Percentiles rank a stretch among this genome's conserved stretches.
These are phyloP conservation scores for Pyralis farinalis DNA, from an alignment of 2,888 invertebrate species.

Conservation along the genomic window DNA sequence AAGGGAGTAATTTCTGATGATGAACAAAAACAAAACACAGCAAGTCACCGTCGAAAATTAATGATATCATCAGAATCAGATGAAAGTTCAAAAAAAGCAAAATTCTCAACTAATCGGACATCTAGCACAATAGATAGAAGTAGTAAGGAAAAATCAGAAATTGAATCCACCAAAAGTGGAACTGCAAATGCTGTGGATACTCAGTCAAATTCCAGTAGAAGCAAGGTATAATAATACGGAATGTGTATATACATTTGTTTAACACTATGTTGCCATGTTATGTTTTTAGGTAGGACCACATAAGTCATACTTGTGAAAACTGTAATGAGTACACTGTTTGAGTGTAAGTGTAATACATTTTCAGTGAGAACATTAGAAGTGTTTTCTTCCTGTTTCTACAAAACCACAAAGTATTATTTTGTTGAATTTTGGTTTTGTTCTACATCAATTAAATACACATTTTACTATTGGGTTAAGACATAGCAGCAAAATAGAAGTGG, in stretches of 20 bases:
- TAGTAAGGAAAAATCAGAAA: conserved; percentile 16
- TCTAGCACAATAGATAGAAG: conserved; percentile 4
- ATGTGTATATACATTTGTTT: too few species aligned
- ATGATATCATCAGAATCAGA: conserved; percentile 32
- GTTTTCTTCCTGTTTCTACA: too few species aligned
- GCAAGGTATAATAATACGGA: conserved; percentile 40
- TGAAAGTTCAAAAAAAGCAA: conserved; percentile 12
- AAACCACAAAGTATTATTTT: too few species aligned
- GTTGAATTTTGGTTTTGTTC: too few species aligned
- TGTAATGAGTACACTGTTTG: too few species aligned
- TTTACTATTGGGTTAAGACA: too few species aligned
- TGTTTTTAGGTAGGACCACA: too few species aligned
- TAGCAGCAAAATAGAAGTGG: too few species aligned
- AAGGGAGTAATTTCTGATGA: conserved; percentile 35
- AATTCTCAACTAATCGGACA: conserved; percentile 9
- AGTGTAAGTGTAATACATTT: too few species aligned
- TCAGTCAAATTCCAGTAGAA: conserved; percentile 44
- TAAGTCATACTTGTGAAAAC: too few species aligned
- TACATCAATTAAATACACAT: too few species aligned
- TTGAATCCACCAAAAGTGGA: conserved; percentile 14
- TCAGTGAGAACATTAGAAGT: too few species aligned
- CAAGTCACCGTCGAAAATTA: conserved; percentile 14
- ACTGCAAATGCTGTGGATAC: conserved; percentile 18
- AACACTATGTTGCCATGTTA: not conserved
- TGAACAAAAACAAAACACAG: conserved; percentile 13